Conservation (phyloP, 2,888 invertebrate genomes). For the Cantharis rufa region DNA sequence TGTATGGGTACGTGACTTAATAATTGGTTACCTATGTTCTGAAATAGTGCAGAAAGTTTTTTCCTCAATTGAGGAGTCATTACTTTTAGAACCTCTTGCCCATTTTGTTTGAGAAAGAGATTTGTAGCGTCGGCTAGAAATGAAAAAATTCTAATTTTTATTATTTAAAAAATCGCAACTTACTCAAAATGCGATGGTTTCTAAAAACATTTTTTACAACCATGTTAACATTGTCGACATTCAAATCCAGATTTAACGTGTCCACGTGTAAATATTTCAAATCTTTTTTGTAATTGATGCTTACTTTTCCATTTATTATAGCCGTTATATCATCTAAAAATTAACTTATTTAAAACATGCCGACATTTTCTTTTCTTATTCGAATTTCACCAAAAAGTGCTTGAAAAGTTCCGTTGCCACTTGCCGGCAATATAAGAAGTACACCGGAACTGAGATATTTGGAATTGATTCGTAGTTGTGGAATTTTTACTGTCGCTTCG, state of each 20-base stretch:
- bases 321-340: slow-evolving; percentile 63
- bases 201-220: slow-evolving; percentile 69
- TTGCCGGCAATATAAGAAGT: slow-evolving; percentile 70
- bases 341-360: not conserved
- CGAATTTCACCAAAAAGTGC: slow-evolving; percentile 61
- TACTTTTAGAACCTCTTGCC: slow-evolving; percentile 68
- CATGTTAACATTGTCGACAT: slow-evolving; percentile 66
- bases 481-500: slow-evolving; percentile 66
- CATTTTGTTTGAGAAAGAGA: slow-evolving; percentile 71
- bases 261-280: slow-evolving; percentile 66
- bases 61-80: slow-evolving; percentile 71
- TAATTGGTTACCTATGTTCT: slow-evolving; percentile 68
- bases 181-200: slow-evolving; percentile 71
- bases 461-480: slow-evolving; percentile 67
- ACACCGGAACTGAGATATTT: slow-evolving; percentile 72
- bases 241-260: slow-evolving; percentile 63
- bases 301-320: slow-evolving; percentile 63
- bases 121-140: slow-evolving; percentile 71
- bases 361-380: too few species aligned
- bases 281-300: slow-evolving; percentile 53
- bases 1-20: slow-evolving; percentile 67
- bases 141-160: not conserved
- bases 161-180: slow-evolving; percentile 46
- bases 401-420: slow-evolving; percentile 71
- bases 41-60: slow-evolving; percentile 66